Evolutionary conservation across 1,140 invertebrate species (phyloP), one percentile per base, ranked within the genome.

Genomic region (Lucilia cuprina): DNA sequence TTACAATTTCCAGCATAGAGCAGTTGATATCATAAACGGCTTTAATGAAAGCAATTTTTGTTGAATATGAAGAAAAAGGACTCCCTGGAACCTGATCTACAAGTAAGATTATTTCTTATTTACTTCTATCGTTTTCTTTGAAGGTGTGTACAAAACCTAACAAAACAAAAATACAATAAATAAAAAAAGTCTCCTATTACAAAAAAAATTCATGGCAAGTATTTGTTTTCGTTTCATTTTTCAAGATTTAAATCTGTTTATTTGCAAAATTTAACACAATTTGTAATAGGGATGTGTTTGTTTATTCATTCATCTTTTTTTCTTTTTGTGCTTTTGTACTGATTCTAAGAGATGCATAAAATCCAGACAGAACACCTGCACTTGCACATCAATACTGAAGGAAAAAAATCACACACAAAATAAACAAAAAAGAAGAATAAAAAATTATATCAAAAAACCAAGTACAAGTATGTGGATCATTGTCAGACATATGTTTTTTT

Each of bases 311-410:
- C 55, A 17, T n/a, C 55, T 60, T n/a, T 60, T 17, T n/a, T 60
- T n/a, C n/a, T 17, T n/a, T 60, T 41, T 41, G 41, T 41, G 3
- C 25, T 2, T 41, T 41, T 41, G 35, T 41, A 0, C 10, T 41
- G 41, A 10, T 41, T 41, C 2, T 60, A 17, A n/a, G 14, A 60
- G 55, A n/a, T 60, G 14, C 55, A 60, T 60, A 17, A 14, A 60
- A 60, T 41, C 55, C 55, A 60, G 55, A 60, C 55, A 60, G 55
- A 70, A 70, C 65, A 70, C 65, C 65, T 70, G 65, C 65, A 17
- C n/a, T 21, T 70, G 65, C 25, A 41, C 41, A 41, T 41, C 41
- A 41, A 41, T 41, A 41, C 5, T 30, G 25, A 30, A 30, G 41
- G 41, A 7, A 41, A 8, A 41, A 41, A 41, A 41, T 8, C 41